Evolutionary conservation across 1,140 invertebrate genomes (phyloP).

Genomic region (Cepaea nemoralis): DNA sequence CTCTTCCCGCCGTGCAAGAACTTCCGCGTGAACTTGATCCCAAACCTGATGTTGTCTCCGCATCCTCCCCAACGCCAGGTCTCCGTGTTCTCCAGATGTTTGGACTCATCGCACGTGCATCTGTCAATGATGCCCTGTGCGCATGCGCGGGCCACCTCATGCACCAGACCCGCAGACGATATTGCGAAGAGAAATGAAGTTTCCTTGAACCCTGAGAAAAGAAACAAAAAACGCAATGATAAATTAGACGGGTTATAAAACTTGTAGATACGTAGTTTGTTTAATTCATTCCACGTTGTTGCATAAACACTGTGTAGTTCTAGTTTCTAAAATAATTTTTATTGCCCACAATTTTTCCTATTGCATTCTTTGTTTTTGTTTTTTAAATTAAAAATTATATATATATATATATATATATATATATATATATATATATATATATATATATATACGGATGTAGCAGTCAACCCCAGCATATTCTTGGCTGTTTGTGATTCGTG

Average conservation of each 20-base stretch:
- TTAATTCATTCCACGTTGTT: no score
- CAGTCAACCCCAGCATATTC: no score
- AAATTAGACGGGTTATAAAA: no score
- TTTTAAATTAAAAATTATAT: no score
- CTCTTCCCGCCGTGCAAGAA: constrained; percentile 75
- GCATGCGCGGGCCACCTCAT: constrained; percentile 79
- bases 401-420: background rate
- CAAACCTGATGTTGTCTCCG: constrained; percentile 79
- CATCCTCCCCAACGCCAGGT: constrained; percentile 80
- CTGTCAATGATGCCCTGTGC: constrained; percentile 78
- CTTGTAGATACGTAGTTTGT: no score
- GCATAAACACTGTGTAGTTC: no score
- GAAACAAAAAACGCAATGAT: constrained; percentile 21
- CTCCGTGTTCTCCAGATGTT: constrained; percentile 63
- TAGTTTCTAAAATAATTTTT: no score
- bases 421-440: background rate
- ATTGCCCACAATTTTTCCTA: no score
- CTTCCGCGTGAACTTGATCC: constrained; percentile 76
- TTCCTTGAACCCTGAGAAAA: constrained; percentile 77
- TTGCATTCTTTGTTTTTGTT: no score
- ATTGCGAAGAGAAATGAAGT: constrained; percentile 81
- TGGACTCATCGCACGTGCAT: constrained; percentile 77
- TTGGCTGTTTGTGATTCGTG: no score
- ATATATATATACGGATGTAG: no score
- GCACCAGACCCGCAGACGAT: constrained; percentile 79